These are phyloP conservation scores for Latrodectus elegans DNA, from an alignment of 2,888 invertebrate species.

Conservation along the genomic window DNA sequence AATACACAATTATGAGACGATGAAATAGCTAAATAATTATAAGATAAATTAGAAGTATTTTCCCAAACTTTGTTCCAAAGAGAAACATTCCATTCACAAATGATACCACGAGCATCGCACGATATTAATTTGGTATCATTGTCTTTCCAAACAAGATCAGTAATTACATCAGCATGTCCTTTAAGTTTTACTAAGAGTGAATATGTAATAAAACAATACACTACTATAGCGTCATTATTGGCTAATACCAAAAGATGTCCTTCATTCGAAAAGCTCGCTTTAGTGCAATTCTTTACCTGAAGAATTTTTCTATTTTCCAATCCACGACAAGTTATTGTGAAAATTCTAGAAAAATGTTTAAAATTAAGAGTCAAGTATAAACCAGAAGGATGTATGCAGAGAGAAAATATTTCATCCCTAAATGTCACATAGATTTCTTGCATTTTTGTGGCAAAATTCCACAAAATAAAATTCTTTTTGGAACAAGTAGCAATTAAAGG, in stretches of 20 bases:
- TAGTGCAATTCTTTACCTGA: neutral
- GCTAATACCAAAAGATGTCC: conserved; percentile 34
- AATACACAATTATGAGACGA: neutral
- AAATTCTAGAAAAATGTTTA: conserved; percentile 10
- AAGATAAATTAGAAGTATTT: conserved; percentile 23
- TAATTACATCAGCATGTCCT: conserved; percentile 42
- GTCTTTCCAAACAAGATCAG: conserved; percentile 29
- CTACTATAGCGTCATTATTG: conserved; percentile 4
- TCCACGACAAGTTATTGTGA: conserved; percentile 10
- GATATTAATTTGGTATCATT: conserved; percentile 37
- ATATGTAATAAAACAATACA: conserved; percentile 22
- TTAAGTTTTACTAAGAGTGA: conserved; percentile 18
- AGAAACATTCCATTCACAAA: conserved; percentile 49
- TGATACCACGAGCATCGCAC: conserved; percentile 36
- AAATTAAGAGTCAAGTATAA: conserved; percentile 36
- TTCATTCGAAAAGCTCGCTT: conserved; percentile 16
- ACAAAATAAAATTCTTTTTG: conserved; percentile 14
- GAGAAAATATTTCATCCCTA: neutral
- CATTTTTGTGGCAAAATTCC: conserved; percentile 31
- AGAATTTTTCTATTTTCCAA: conserved; percentile 26
- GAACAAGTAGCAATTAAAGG: conserved; percentile 38
- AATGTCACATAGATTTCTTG: conserved; percentile 42
- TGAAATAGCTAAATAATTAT: conserved; percentile 9
- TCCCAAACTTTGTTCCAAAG: conserved; percentile 35
- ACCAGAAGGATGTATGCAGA: conserved; percentile 47